Percentiles rank a stretch among this genome's conserved stretches.
These are phyloP conservation scores for Lutra lutra DNA, from an alignment of 2,797 vertebrate species.

Conservation along the genomic window DNA sequence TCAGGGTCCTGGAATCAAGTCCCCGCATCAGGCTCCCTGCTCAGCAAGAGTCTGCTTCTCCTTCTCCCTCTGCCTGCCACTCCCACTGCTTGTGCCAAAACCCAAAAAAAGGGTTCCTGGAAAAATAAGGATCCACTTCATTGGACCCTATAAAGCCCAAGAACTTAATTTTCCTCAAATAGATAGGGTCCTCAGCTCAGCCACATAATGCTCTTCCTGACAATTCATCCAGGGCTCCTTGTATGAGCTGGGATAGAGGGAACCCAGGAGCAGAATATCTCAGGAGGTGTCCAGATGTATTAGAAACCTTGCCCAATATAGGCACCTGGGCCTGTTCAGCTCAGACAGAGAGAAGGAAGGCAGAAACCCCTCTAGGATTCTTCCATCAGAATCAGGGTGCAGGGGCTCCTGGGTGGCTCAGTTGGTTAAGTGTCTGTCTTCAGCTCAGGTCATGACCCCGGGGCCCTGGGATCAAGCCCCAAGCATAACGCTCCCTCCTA, in stretches of 20 bases:
- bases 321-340: background rate
- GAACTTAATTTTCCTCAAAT: background rate
- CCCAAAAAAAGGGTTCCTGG: background rate
- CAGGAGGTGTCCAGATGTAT: background rate
- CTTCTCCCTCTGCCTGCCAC: no score
- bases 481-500: no score
- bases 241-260: background rate
- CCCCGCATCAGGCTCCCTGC: no score
- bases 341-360: background rate
- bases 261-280: conserved; percentile 11
- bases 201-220: background rate
- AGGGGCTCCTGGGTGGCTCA: background rate
- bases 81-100: no score
- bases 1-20: no score
- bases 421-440: no score
- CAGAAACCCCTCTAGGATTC: background rate
- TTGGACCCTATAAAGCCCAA: background rate
- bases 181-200: background rate
- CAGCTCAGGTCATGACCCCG: no score
- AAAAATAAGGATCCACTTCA: background rate
- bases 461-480: no score
- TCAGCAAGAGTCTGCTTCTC: no score
- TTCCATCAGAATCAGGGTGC: background rate
- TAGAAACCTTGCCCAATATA: background rate
- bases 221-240: background rate